Evolutionary conservation across 2,797 vertebrate species (phyloP).

Genomic region (Melanotaenia pygmaea): DNA sequence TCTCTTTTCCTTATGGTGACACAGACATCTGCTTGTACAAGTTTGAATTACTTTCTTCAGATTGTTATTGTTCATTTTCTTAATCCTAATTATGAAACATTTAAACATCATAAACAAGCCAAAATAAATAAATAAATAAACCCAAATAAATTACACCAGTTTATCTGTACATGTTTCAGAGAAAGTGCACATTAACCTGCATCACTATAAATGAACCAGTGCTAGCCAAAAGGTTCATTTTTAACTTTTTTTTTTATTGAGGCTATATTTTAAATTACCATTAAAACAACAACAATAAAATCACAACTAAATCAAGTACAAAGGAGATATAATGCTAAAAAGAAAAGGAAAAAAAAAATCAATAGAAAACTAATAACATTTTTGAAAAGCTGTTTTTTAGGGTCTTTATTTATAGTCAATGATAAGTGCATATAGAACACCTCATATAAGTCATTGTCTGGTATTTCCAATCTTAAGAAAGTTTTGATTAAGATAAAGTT

Average conservation of each 20-base stretch:
- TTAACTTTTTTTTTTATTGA: not conserved
- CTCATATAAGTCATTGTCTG: no score
- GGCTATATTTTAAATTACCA: not conserved
- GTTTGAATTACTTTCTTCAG: not conserved
- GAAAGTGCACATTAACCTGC: not conserved
- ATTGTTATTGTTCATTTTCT: not conserved
- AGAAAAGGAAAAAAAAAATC: not conserved
- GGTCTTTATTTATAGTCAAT: not conserved
- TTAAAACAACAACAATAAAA: not conserved
- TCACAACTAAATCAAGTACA: not conserved
- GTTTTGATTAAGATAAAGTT: conserved; percentile 3
- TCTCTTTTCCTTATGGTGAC: not conserved
- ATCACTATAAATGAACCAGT: not conserved
- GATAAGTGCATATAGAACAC: not conserved
- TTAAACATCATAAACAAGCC: not conserved
- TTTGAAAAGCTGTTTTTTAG: not conserved
- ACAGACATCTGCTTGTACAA: not conserved
- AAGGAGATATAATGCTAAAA: not conserved
- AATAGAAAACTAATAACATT: not conserved
- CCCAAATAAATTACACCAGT: not conserved
- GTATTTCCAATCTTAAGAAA: not conserved
- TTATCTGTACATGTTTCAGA: not conserved
- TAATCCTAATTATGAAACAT: not conserved
- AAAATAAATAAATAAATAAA: not conserved
- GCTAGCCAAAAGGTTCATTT: not conserved